These are phyloP conservation scores for Pterocles gutturalis DNA, from an alignment of 2,113 vertebrate genomes.

Conservation along the genomic window DNA sequence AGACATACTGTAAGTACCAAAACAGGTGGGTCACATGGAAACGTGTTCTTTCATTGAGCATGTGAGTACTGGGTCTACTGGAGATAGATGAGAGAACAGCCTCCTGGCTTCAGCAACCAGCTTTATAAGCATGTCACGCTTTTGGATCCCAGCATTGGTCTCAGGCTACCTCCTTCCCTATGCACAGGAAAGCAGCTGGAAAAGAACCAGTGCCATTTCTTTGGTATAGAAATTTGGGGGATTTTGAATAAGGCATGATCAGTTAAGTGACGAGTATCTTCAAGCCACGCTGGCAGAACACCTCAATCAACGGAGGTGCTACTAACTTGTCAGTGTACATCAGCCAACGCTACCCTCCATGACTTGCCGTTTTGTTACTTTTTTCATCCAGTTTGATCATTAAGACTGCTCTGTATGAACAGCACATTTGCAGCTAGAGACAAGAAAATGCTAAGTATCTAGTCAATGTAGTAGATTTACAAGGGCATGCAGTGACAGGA, in stretches of 20 bases:
- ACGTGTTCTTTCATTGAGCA: not conserved
- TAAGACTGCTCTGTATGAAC: not conserved
- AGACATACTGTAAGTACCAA: not conserved
- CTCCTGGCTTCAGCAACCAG: not conserved
- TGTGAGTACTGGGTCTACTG: not conserved
- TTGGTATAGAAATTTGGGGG: not conserved
- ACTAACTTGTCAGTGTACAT: not conserved
- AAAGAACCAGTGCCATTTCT: not conserved
- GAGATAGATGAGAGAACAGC: not conserved
- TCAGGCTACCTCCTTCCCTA: not conserved
- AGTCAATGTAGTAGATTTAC: not conserved
- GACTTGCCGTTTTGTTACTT: not conserved
- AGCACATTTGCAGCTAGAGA: not conserved
- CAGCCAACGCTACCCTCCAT: rapidly evolving
- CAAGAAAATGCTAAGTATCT: not conserved
- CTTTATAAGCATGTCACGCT: not conserved
- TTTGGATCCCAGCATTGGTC: not conserved
- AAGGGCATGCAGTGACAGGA: too few relatives aligned
- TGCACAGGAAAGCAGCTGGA: not conserved
- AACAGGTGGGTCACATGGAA: not conserved
- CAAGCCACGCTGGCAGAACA: not conserved
- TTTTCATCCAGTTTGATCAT: not conserved
- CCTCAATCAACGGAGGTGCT: not conserved
- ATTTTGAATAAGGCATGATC: not conserved
- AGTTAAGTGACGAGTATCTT: not conserved